Base-by-base conservation (phyloP, 2,113 vertebrate species). In the Globicephala melas region DNA sequence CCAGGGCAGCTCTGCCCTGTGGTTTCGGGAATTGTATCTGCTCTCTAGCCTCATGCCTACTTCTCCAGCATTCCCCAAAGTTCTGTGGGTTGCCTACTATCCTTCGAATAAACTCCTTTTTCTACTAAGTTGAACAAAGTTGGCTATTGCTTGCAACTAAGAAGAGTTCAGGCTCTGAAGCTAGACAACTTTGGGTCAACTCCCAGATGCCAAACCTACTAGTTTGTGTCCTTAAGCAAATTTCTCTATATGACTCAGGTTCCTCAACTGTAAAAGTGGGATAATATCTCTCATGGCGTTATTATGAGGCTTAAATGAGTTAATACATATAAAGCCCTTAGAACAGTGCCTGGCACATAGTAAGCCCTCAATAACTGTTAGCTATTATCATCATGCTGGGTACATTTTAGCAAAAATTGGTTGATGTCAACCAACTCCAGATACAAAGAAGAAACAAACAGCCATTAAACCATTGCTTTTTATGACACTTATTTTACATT, bases 361-460 rank as follows among this genome's bases (percentile, higher is more conserved):
- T 1, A 65, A 82, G 79, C 28, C 36, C 41, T 89, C 36, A 41
- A 0, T 89, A 89, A 95, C 73, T 80, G 73, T 86, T 80, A 92
- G 63, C 53, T 71, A 76, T 96, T 96, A 76, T 94, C 84, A 94
- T 81, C 58, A 31, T 20, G 31, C 60, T 31, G 28, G 47, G 80
- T 50, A 73, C 50, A 88, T 97, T 90, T 87, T 25, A 76, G 79
- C 47, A 89, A 91, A 76, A 93, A 83, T 28, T 38, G 81, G 58
- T 87, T 94, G 85, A 97, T 0, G 4, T 97, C 89, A 97, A 76
- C 63, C 79, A 92, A 60, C n/a, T 86, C 79, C 83, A 95, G 71
- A 97, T 81, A 96, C 92, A 95, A 97, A 95, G 68, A n/a, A 94
- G 82, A 92, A 79, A 94, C 33, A 87, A 76, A 87, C 31, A 92